Evolutionary conservation across 1,140 invertebrate genomes (phyloP).

Genomic region (Conus betulinus): DNA sequence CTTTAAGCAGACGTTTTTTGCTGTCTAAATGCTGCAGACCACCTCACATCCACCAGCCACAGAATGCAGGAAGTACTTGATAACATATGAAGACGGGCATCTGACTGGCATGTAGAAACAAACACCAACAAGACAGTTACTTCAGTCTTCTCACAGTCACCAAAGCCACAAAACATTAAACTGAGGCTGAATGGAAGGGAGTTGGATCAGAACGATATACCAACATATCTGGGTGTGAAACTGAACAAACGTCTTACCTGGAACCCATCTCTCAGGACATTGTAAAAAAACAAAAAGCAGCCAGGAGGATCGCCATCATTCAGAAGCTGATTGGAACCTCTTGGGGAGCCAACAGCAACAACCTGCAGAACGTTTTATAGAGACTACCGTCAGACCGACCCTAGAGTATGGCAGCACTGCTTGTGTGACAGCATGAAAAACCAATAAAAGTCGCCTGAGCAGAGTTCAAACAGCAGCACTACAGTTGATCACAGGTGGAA

Average conservation of each 20-base stretch:
- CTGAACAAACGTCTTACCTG: neutral
- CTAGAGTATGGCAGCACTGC: neutral
- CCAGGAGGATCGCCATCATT: neutral
- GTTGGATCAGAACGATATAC: too few relatives aligned
- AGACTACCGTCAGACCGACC: constrained; percentile 17
- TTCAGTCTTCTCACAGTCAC: neutral
- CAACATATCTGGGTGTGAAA: neutral
- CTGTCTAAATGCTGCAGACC: too few relatives aligned
- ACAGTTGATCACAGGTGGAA: neutral
- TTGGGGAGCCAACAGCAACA: constrained; percentile 32
- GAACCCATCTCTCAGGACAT: neutral
- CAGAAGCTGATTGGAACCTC: constrained; percentile 29
- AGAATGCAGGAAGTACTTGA: too few relatives aligned
- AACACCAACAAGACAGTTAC: too few relatives aligned
- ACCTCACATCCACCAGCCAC: too few relatives aligned
- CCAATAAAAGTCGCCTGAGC: neutral
- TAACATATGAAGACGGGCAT: too few relatives aligned
- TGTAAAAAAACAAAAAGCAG: too few relatives aligned
- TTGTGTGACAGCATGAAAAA: neutral
- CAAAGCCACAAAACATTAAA: neutral
- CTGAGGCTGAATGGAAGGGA: neutral
- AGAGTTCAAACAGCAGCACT: constrained; percentile 17
- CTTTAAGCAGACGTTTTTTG: too few relatives aligned
- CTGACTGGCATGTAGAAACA: too few relatives aligned
- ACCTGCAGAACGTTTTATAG: constrained; percentile 14